Evolutionary conservation across 92 coral and sea anemone genomes (phyloP), one percentile per base, ranked within the genome.

Genomic region (Porites lobata): DNA sequence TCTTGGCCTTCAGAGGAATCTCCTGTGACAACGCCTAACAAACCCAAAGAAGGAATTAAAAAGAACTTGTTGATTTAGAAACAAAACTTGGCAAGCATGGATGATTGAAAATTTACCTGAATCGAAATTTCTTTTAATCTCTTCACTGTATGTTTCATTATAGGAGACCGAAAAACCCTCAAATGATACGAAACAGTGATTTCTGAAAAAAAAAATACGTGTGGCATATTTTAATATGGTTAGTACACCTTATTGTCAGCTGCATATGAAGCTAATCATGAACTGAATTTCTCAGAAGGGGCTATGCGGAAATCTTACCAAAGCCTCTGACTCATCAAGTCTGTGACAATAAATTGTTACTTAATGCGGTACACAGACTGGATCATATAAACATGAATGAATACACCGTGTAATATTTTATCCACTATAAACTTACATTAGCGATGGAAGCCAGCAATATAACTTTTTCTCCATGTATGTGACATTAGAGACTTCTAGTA

Each of bases 101-200:
- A 38, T 13, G 47, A 11, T 32, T 8, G 19, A 70, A 70, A 43
- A 70, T 43, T 24, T 72, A 83, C 87, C 87, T 83, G 79, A 70
- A 38, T 83, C 69, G 29, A 83, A 83, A 53, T 71, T 83, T 22
- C n/a, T 29, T 53, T 26, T 74, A n/a, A 84, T 84, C 69, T 84
- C 88, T 43, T 72, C 72, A 29, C 6, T 72, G 69, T 24, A 84
- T 10, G 61, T 24, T 72, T 84, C 88, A 74, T 84, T 84, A 47
- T 84, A 84, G 8, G 81, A 71, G 17, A 72, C 87, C 13, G 87
- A 83, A 72, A 83, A 83, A 8, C 87, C 80, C 80, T 83, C 80
- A 19, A 83, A 83, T 72, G 87, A 83, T 47, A 83, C 87, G 72
- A 83, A 83, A 83, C 80, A 83, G 68, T 83, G 87, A 66, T 83